These are phyloP conservation scores for Poecilia wingei DNA, from an alignment of 2,797 vertebrate genomes.

Conservation along the genomic window DNA sequence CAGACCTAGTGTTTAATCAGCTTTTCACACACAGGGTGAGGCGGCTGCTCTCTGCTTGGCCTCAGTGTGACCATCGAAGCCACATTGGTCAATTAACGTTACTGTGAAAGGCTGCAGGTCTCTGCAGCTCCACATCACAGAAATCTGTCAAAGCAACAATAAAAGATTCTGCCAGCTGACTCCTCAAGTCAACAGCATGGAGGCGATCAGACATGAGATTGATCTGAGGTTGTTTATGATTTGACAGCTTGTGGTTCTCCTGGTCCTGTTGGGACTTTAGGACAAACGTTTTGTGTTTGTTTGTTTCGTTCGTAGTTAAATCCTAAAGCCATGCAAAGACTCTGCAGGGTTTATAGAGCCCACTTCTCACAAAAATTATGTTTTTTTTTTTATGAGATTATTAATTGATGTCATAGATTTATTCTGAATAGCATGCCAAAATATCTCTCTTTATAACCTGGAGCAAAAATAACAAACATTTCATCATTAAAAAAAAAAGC, in stretches of 20 bases:
- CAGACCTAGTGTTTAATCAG: constrained; percentile 1
- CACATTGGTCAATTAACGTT: constrained; percentile 31
- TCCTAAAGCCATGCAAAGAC: neutral
- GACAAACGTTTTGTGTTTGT: constrained; percentile 21
- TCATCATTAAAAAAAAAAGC: neutral
- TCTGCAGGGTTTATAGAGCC: neutral
- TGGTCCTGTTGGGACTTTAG: constrained; percentile 26
- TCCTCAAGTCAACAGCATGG: constrained; percentile 24
- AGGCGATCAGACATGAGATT: constrained; percentile 29
- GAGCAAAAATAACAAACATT: neutral
- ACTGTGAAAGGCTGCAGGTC: constrained; percentile 26
- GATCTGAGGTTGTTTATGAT: constrained; percentile 4
- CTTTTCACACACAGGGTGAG: constrained; percentile 17
- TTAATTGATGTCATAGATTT: neutral
- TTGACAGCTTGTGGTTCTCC: constrained; percentile 12
- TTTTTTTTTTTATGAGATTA: neutral
- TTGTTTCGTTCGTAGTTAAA: constrained; percentile 19
- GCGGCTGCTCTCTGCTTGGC: neutral
- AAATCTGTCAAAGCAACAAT: constrained; percentile 14
- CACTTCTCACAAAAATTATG: neutral
- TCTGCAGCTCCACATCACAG: constrained; percentile 4
- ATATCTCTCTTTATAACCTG: neutral
- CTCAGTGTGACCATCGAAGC: constrained; percentile 31
- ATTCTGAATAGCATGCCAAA: neutral
- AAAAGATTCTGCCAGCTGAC: constrained; percentile 1